Evolutionary conservation across 2,797 vertebrate genomes (phyloP).

Genomic region (Alosa sapidissima): DNA sequence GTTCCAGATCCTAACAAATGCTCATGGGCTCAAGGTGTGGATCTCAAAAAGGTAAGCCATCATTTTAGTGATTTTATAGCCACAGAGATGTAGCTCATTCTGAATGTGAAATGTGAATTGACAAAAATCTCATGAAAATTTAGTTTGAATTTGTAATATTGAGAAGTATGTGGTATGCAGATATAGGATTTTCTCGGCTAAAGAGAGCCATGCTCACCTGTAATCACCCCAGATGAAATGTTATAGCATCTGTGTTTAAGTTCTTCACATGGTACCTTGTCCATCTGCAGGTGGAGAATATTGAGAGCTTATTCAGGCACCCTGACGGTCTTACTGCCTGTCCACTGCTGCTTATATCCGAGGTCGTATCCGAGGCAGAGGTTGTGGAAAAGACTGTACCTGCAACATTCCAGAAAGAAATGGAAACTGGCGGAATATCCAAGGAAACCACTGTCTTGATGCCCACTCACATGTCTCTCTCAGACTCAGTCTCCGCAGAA

Average conservation of each 20-base stretch:
- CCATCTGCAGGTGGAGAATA: slow-evolving; percentile 80
- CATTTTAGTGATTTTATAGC: neutral
- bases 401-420: slow-evolving; percentile 54
- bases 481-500: neutral
- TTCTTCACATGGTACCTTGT: slow-evolving; percentile 40
- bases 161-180: neutral
- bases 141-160: neutral
- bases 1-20: slow-evolving; percentile 95
- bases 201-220: too few relatives aligned
- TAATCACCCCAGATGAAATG: neutral
- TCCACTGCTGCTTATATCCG: slow-evolving; percentile 81
- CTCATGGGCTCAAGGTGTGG: slow-evolving; percentile 92
- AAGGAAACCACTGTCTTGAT: neutral
- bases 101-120: neutral
- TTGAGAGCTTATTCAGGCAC: slow-evolving; percentile 82
- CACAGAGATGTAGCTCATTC: neutral
- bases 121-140: neutral
- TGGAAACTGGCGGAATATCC: slow-evolving; percentile 20
- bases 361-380: slow-evolving; percentile 83
- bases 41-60: slow-evolving; percentile 85
- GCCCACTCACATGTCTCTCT: slow-evolving; percentile 31
- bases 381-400: slow-evolving; percentile 68
- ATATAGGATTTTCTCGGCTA: neutral
- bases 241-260: neutral
- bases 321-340: slow-evolving; percentile 72